Evolutionary conservation across 2,797 vertebrate species (phyloP).

Genomic region (Sandelia bainsii): DNA sequence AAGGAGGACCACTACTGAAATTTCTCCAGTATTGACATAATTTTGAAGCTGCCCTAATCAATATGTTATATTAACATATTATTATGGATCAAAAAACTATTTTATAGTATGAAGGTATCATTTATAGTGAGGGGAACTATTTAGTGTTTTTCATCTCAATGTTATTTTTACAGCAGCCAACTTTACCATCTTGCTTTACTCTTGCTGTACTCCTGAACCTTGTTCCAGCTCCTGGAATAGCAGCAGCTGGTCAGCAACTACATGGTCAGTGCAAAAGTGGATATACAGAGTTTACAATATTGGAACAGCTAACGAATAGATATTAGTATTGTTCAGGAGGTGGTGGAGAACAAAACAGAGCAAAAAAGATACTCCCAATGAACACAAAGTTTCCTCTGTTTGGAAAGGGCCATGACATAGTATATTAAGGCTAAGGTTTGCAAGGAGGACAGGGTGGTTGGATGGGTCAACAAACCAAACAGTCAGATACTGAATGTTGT

Average conservation of each 20-base stretch:
- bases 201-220: neutral
- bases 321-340: neutral
- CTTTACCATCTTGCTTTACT: neutral
- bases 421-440: too few relatives aligned
- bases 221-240: neutral
- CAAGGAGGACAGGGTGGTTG: too few relatives aligned
- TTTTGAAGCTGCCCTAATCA: slow-evolving; percentile 13
- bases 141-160: slow-evolving; percentile 1
- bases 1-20: slow-evolving; percentile 1
- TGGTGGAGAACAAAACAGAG: neutral
- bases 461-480: too few relatives aligned
- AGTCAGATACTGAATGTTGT: too few relatives aligned
- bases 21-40: neutral
- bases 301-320: neutral
- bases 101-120: neutral
- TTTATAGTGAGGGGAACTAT: neutral
- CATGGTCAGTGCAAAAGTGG: neutral
- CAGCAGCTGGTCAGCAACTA: neutral
- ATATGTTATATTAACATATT: slow-evolving; percentile 13
- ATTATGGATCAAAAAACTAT: slow-evolving; percentile 6
- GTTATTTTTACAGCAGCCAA: neutral
- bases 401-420: too few relatives aligned
- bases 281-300: neutral
- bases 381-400: too few relatives aligned
- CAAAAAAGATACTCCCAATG: too few relatives aligned